Conservation (phyloP, 1,140 invertebrate species). For the Aphelenchoides avenae region DNA sequence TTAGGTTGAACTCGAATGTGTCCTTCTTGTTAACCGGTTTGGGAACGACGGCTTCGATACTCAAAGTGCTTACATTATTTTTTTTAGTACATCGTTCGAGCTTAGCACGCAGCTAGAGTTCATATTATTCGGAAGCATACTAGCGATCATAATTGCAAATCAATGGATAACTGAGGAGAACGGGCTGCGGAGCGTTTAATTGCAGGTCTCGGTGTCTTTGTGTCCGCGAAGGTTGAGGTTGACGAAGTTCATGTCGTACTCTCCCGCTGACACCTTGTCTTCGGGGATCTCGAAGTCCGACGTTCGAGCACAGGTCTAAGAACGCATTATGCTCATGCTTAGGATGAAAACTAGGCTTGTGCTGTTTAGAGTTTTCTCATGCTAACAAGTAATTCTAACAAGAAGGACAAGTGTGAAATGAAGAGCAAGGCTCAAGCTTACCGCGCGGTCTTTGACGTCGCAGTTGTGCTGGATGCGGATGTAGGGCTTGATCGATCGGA, state of each 20-base stretch:
- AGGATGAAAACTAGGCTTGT: too few species aligned
- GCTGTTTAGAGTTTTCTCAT: too few species aligned
- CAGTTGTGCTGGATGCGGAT: conserved; percentile 47
- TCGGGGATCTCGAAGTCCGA: conserved; percentile 49
- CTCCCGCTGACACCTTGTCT: conserved; percentile 35
- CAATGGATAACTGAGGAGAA: too few species aligned
- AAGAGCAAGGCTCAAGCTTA: conserved; percentile 18
- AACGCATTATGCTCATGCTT: conserved; percentile 6
- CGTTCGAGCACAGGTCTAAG: conserved; percentile 40
- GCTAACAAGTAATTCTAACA: conserved; percentile 10
- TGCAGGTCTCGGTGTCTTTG: conserved; percentile 42
- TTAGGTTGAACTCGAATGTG: too few species aligned
- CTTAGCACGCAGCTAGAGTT: too few species aligned
- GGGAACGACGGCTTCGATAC: too few species aligned
- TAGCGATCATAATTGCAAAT: too few species aligned
- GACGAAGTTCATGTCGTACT: conserved; percentile 55
- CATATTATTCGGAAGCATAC: too few species aligned
- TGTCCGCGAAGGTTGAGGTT: conserved; percentile 49
- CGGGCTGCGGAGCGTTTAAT: too few species aligned
- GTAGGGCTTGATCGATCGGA: conserved; percentile 45
- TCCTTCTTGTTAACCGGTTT: too few species aligned
- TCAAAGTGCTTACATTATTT: too few species aligned
- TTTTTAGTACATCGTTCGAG: too few species aligned
- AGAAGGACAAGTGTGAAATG: background rate
- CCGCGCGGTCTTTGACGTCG: conserved; percentile 33